These are phyloP conservation scores for Timandra comae DNA, from an alignment of 2,888 invertebrate genomes.

Conservation along the genomic window DNA sequence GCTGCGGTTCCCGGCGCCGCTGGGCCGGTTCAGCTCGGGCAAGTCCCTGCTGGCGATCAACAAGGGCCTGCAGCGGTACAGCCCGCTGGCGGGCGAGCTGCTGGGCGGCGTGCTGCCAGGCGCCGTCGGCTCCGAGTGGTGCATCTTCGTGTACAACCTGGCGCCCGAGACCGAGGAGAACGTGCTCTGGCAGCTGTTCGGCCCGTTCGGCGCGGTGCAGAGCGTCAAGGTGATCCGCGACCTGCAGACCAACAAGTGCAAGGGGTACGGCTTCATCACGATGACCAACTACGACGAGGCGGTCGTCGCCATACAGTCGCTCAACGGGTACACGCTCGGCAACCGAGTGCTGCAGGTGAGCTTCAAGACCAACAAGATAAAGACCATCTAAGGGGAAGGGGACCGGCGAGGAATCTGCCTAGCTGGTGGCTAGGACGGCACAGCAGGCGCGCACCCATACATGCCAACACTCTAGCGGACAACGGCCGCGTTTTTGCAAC, in stretches of 20 bases:
- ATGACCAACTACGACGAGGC: conserved; percentile 98
- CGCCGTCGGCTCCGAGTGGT: conserved; percentile 86
- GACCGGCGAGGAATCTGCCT: conserved; percentile 52
- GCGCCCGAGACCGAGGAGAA: conserved; percentile 97
- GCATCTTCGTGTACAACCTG: conserved; percentile 97
- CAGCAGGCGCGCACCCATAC: conserved; percentile 74
- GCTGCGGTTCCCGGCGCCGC: conserved; percentile 76
- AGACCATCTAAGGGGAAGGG: conserved; percentile 80
- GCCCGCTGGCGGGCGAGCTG: conserved; percentile 90
- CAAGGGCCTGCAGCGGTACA: conserved; percentile 84
- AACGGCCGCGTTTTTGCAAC: conserved; percentile 16
- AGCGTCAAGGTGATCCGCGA: conserved; percentile 95
- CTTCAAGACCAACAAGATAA: conserved; percentile 91
- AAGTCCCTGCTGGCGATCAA: conserved; percentile 94
- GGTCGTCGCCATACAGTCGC: conserved; percentile 91
- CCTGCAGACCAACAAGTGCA: conserved; percentile 94
- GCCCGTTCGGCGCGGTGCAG: conserved; percentile 95
- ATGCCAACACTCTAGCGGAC: conserved; percentile 30
- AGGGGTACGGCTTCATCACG: conserved; percentile 95
- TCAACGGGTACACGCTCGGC: conserved; percentile 94
- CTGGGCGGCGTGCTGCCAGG: conserved; percentile 87
- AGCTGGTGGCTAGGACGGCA: conserved; percentile 72
- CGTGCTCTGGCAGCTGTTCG: conserved; percentile 96
- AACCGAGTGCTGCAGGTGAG: conserved; percentile 95
- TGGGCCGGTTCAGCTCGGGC: conserved; percentile 88